Evolutionary conservation across 2,888 invertebrate species (phyloP).

Genomic region (Andrena chrysosceles): DNA sequence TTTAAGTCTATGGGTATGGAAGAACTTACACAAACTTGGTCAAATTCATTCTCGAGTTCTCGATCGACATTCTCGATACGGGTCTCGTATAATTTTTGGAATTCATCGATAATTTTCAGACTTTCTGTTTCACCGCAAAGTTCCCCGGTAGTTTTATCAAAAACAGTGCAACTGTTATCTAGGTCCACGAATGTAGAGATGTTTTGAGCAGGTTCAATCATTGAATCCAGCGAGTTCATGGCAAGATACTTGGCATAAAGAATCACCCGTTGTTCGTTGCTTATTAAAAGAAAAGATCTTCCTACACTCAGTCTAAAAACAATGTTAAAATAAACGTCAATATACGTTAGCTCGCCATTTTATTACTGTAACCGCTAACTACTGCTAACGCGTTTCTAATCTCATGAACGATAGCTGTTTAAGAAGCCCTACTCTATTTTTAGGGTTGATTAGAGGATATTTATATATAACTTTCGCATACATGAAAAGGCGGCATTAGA

Average conservation of each 20-base stretch:
- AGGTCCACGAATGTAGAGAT: constrained; percentile 29
- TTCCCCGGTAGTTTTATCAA: constrained; percentile 68
- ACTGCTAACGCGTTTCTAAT: constrained; percentile 21
- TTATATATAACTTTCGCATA: not conserved
- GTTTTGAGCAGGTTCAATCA: constrained; percentile 24
- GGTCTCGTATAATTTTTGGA: constrained; percentile 88
- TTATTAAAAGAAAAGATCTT: constrained; percentile 52
- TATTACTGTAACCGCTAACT: constrained; percentile 32
- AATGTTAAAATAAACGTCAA: constrained; percentile 61
- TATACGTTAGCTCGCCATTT: constrained; percentile 67
- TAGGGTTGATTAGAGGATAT: not conserved
- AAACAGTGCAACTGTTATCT: constrained; percentile 61
- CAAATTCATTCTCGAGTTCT: constrained; percentile 67
- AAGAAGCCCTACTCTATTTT: not conserved
- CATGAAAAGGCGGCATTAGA: not conserved
- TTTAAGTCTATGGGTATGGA: not conserved
- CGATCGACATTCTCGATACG: constrained; percentile 87
- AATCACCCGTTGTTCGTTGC: constrained; percentile 14
- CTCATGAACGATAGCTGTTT: not conserved
- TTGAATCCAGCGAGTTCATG: constrained; percentile 63
- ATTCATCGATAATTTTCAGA: constrained; percentile 86
- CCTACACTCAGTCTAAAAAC: constrained; percentile 59
- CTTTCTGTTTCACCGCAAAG: constrained; percentile 75
- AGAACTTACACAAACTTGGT: constrained; percentile 72
- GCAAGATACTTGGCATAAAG: constrained; percentile 27